phyloP scores from a whole-genome alignment of 1,140 invertebrate species.

The Leptopilina boulardi region DNA sequence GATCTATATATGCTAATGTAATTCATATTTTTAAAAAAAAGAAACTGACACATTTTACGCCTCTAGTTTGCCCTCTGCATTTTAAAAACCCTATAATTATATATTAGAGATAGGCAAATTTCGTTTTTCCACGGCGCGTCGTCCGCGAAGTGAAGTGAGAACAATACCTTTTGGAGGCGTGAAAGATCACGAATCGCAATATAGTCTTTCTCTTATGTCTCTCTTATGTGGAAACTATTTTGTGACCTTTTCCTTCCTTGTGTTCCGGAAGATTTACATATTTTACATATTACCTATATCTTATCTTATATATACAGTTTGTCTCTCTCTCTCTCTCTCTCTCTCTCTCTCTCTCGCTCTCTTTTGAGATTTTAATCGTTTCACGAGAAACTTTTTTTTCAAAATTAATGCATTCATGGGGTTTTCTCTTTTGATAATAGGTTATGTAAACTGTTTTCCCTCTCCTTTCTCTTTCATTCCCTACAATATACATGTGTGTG shows the following conservation, averaged over 20 bases:
- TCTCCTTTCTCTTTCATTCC: background rate
- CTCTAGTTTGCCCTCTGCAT: background rate
- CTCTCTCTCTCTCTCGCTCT: background rate
- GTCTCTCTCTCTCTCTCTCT: background rate
- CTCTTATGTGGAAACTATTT: conserved; percentile 19
- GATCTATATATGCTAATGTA: background rate
- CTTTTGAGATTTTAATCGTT: conserved; percentile 19
- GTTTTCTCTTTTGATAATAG: background rate
- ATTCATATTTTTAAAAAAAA: background rate
- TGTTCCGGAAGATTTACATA: conserved; percentile 14
- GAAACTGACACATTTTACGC: conserved; percentile 21
- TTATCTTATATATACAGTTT: background rate
- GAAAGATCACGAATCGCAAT: conserved; percentile 23
- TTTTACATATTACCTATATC: background rate
- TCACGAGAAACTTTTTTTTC: background rate
- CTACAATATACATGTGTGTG: no score
- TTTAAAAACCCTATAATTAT: background rate
- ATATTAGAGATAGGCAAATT: conserved; percentile 11
- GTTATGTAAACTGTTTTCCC: background rate
- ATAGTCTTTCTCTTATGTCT: background rate
- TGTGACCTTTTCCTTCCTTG: background rate
- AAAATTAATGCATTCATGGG: background rate
- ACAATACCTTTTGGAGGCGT: conserved; percentile 25
- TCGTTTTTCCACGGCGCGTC: background rate
- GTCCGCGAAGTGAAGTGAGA: background rate